phyloP scores from a whole-genome alignment of 2,113 vertebrate genomes.

The Pan paniscus region DNA sequence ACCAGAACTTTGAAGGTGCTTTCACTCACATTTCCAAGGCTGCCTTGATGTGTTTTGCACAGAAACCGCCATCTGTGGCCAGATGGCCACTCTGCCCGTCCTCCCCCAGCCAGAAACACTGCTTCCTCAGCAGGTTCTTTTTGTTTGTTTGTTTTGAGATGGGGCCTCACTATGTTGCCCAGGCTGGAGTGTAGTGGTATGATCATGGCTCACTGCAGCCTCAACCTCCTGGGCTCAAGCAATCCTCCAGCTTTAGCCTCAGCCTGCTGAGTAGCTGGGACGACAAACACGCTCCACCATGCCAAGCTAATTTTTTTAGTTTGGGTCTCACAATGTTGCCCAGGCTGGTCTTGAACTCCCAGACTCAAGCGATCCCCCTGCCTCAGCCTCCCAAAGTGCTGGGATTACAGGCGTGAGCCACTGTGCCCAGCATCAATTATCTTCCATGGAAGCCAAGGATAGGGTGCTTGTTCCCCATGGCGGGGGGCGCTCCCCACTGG shows the following conservation, averaged over 20 bases:
- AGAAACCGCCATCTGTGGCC: not conserved
- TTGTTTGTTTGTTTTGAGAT: not conserved
- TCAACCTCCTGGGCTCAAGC: not conserved
- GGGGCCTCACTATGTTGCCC: not conserved
- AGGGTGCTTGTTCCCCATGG: not conserved
- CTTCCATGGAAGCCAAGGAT: not conserved
- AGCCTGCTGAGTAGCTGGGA: not conserved
- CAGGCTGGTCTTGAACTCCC: not conserved
- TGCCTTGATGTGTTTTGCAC: not conserved
- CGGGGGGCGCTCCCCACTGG: not conserved
- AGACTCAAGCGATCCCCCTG: not conserved
- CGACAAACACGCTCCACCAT: not conserved
- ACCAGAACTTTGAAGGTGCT: not conserved
- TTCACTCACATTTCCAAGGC: not conserved
- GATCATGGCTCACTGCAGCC: not conserved
- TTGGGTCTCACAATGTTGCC: not conserved
- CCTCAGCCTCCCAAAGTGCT: not conserved
- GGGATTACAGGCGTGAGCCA: not conserved
- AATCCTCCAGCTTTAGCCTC: not conserved
- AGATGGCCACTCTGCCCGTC: no score
- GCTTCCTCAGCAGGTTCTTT: not conserved
- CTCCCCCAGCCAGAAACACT: not conserved
- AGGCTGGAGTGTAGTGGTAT: not conserved
- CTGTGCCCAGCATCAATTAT: not conserved
- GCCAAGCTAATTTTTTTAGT: not conserved